Conservation (phyloP, 2,113 vertebrate genomes). For the Phalacrocorax pelagicus region DNA sequence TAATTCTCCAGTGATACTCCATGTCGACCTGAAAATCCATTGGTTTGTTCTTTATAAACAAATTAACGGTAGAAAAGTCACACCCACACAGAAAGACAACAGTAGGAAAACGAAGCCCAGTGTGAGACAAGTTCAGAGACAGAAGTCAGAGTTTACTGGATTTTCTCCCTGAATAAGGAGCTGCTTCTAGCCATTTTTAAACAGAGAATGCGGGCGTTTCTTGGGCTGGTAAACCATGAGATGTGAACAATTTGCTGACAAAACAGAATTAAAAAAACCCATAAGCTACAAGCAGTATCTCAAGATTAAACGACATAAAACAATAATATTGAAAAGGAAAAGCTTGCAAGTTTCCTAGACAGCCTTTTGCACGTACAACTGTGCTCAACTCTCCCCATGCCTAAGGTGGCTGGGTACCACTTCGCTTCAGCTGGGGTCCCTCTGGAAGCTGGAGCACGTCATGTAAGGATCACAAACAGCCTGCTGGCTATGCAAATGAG, state of each 20-base stretch:
- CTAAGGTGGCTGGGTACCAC: neutral
- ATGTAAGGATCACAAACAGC: accelerated
- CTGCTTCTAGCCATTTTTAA: neutral
- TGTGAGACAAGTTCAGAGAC: neutral
- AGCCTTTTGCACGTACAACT: neutral
- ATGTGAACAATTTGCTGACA: neutral
- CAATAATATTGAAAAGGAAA: neutral
- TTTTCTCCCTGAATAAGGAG: neutral
- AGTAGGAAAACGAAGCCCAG: neutral
- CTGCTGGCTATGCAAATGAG: neutral
- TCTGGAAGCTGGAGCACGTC: neutral
- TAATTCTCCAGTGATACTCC: neutral
- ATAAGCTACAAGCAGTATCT: neutral
- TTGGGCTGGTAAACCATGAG: neutral
- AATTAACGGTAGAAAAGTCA: neutral
- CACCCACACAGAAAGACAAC: neutral
- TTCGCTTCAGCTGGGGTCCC: accelerated
- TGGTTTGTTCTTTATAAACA: neutral
- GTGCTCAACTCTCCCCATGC: neutral
- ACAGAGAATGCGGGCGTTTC: neutral
- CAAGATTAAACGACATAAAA: neutral
- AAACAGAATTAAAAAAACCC: neutral
- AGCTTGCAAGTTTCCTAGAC: neutral
- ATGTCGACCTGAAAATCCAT: neutral
- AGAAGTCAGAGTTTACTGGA: neutral